phyloP scores from a whole-genome alignment of 2,888 invertebrate species.

The Drosophila emarginata region DNA sequence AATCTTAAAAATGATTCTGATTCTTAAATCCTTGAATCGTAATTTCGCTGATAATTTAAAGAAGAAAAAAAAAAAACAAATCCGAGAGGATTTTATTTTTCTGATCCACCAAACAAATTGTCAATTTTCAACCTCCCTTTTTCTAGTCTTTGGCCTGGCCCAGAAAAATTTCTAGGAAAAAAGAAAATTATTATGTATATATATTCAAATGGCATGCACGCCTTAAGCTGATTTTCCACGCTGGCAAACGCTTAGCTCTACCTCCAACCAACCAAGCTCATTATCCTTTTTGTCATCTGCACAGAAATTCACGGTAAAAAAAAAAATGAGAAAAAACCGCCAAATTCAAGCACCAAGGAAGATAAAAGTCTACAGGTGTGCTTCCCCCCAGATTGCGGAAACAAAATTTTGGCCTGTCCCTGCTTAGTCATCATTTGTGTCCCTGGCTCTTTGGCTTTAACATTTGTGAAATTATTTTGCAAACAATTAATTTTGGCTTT shows the following conservation, averaged over 20 bases:
- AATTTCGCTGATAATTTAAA: slow-evolving; percentile 33
- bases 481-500: slow-evolving; percentile 53
- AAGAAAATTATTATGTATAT: slow-evolving; percentile 29
- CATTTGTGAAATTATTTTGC: slow-evolving; percentile 48
- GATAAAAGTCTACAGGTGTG: slow-evolving; percentile 37
- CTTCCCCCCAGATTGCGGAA: slow-evolving; percentile 25
- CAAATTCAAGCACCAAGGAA: neutral
- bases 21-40: slow-evolving; percentile 30
- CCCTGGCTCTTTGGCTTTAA: slow-evolving; percentile 10
- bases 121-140: slow-evolving; percentile 48
- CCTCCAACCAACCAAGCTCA: slow-evolving; percentile 41
- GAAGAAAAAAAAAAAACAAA: neutral
- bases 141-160: slow-evolving; percentile 20
- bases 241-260: slow-evolving; percentile 34
- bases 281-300: slow-evolving; percentile 71
- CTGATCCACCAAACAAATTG: slow-evolving; percentile 38
- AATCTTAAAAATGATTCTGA: slow-evolving; percentile 37
- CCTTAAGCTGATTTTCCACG: slow-evolving; percentile 68
- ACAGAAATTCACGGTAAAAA: slow-evolving; percentile 49
- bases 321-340: neutral
- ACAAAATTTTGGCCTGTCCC: slow-evolving; percentile 47
- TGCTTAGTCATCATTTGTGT: slow-evolving; percentile 6
- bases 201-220: slow-evolving; percentile 70
- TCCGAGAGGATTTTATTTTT: slow-evolving; percentile 20
- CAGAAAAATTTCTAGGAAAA: slow-evolving; percentile 1